phyloP scores from a whole-genome alignment of 64 coral and sea anemone species.

The Catalaphyllia jardinei region DNA sequence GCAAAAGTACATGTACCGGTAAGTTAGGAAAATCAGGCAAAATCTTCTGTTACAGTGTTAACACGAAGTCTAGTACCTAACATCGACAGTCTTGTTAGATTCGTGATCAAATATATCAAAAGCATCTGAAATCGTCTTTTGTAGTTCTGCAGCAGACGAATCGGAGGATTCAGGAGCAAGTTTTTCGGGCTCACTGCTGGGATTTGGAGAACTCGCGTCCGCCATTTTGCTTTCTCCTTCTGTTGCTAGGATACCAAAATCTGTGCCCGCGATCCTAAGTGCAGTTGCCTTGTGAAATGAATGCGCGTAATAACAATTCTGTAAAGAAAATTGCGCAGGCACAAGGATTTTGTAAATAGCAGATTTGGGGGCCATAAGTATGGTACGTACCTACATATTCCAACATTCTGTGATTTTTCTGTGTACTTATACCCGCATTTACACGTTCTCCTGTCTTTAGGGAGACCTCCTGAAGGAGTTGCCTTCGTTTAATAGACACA shows the following conservation, averaged over 20 bases:
- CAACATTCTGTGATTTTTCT: neutral
- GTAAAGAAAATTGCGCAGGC: slow-evolving; percentile 3
- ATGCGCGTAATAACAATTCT: neutral
- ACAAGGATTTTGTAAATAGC: neutral
- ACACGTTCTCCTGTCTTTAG: slow-evolving; percentile 24
- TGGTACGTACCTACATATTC: neutral
- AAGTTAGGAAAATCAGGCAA: too few relatives aligned
- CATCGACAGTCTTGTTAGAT: slow-evolving; percentile 99
- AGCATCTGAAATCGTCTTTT: slow-evolving; percentile 91
- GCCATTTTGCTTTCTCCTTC: slow-evolving; percentile 71
- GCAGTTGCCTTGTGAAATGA: neutral
- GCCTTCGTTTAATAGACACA: slow-evolving; percentile 85
- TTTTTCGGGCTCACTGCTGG: slow-evolving; percentile 71
- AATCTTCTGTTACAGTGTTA: too few relatives aligned
- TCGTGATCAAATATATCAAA: slow-evolving; percentile 99
- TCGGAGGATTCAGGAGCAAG: slow-evolving; percentile 59
- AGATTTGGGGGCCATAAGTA: neutral
- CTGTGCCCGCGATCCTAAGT: neutral
- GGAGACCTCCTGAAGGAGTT: slow-evolving; percentile 87
- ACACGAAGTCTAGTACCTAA: slow-evolving; percentile 57
- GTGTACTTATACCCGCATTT: neutral
- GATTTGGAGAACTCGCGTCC: slow-evolving; percentile 46
- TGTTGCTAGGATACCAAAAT: slow-evolving; percentile 56
- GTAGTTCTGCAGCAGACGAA: slow-evolving; percentile 79
- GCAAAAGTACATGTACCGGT: too few relatives aligned